A percentile compares a stretch with the other conserved stretches of the same genome.
Evolutionary conservation across 1,140 invertebrate species (phyloP).

Genomic region (Heterodera schachtii): DNA sequence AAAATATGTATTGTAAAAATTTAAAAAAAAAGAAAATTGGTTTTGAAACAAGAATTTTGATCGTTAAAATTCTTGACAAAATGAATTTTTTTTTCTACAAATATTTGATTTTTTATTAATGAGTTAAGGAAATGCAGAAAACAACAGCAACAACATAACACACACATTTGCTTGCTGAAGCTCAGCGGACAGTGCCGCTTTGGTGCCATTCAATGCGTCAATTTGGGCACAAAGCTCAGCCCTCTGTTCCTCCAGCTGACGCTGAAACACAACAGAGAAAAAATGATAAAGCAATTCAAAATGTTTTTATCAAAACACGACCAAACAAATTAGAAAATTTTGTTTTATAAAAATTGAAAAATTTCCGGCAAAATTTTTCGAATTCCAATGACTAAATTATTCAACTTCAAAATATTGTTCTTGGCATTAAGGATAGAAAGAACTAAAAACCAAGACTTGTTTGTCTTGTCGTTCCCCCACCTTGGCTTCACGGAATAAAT

Average conservation of each 20-base stretch:
- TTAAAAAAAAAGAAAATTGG: no score
- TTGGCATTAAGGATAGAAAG: no score
- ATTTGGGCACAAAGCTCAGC: conserved; percentile 30
- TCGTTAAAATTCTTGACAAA: no score
- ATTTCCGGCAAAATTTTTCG: not conserved
- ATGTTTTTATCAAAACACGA: not conserved
- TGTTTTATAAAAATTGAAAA: no score
- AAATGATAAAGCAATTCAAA: not conserved
- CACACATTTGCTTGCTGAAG: conserved; percentile 15
- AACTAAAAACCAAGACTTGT: not conserved
- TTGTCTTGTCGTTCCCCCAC: not conserved
- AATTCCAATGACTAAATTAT: no score
- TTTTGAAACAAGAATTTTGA: no score
- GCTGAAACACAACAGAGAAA: not conserved
- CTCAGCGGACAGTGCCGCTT: conserved; percentile 25
- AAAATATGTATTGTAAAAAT: no score
- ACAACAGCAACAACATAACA: not conserved
- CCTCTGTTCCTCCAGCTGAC: conserved; percentile 16
- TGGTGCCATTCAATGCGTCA: conserved; percentile 19
- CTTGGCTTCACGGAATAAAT: not conserved
- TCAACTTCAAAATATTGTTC: no score
- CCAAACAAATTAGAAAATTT: not conserved
- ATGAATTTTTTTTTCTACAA: no score
- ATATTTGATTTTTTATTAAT: no score
- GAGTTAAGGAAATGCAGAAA: no score